Base-by-base conservation (phyloP, 2,797 vertebrate species). In the Cyclura pinguis region DNA sequence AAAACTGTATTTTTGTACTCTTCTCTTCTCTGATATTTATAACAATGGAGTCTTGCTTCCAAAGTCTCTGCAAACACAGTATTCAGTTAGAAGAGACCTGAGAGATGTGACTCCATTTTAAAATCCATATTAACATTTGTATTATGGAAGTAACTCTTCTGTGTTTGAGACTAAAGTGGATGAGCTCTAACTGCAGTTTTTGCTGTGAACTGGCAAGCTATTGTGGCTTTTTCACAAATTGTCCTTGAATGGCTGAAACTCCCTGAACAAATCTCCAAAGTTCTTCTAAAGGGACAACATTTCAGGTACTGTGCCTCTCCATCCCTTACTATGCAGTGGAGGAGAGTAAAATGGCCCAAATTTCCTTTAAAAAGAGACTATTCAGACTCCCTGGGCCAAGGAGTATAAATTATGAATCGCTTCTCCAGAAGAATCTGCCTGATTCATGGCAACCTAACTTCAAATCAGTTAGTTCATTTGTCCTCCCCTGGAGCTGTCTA, bases 401-500 rank as follows among this genome's bases (percentile, higher is more conserved):
- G 95, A 96, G 93, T 96, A 96, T 94, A 96, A 96, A 96, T 96
- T 97, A 96, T 97, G 95, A 96, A 96, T 97, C 95, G 93, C 96
- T 95, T 90, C 94, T 95, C 95, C 94, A 91, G 94, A 96, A 96
- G 96, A 96, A 96, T 95, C 95, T 0, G 89, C 95, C 95, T 94
- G 86, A 96, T 96, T 97, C 96, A 96, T 89, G 27, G 6, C 90
- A 82, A 93, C 95, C 94, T 95, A 95, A 95, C 96, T 94, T 93
- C 96, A 94, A 95, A 96, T 96, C 96, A 96, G 96, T 97, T 97
- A 96, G 96, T 97, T 96, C 96, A 95, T 95, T 96, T 96, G 96
- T 95, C 96, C 95, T 96, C 88, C 94, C 96, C 95, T 90, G 93
- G 69, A 96, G 96, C 97, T 96, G 96, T 95, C 96, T 96, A 90